Evolutionary conservation across 2,113 vertebrate species (phyloP).

Genomic region (Lathamus discolor): DNA sequence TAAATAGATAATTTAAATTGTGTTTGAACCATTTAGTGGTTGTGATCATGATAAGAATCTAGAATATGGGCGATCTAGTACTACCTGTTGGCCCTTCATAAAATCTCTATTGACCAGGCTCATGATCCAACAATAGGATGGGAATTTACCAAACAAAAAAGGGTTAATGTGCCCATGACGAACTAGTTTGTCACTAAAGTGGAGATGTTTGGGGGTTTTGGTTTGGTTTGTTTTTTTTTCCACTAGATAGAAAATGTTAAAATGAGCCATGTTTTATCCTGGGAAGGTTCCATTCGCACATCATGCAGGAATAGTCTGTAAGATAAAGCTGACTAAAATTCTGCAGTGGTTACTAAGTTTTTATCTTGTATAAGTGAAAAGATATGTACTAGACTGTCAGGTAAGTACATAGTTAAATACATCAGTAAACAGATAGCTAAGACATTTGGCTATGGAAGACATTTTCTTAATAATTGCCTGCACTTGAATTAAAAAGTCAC

Average conservation of each 20-base stretch:
- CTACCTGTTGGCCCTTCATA: not conserved
- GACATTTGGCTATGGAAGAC: not conserved
- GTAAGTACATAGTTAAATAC: not conserved
- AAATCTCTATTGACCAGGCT: not conserved
- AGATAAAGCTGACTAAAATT: not conserved
- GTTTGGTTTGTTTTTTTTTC: not conserved
- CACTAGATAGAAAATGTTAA: not conserved
- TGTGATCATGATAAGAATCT: not conserved
- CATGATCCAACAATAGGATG: not conserved
- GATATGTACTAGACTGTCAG: not conserved
- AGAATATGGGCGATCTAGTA: not conserved
- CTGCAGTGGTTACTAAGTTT: not conserved
- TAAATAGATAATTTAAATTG: not conserved
- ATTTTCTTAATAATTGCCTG: not conserved
- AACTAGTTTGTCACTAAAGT: not conserved
- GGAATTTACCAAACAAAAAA: not conserved
- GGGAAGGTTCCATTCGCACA: not conserved
- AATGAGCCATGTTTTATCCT: not conserved
- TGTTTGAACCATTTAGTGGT: not conserved
- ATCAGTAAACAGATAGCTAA: not conserved
- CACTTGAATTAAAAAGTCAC: not conserved
- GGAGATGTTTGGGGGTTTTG: not conserved
- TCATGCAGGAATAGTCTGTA: not conserved
- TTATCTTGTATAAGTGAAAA: not conserved
- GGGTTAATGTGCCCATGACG: not conserved